Conservation (phyloP, 2,888 invertebrate genomes). For the Zygogramma bicolorata region DNA sequence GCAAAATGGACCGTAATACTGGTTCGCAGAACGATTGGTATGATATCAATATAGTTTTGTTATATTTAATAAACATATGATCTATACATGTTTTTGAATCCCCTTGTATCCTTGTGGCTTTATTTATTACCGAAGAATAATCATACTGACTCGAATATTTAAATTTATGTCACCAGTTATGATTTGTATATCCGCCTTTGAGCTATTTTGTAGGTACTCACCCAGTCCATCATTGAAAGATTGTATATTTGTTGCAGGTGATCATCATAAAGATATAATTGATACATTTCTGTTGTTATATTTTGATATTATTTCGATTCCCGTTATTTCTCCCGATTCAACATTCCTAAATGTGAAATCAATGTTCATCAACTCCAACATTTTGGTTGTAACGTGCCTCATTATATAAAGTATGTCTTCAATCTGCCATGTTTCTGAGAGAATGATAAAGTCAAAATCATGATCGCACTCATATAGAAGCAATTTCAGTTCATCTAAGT, state of each 20-base stretch:
- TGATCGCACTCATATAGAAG: neutral
- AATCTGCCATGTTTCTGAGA: constrained; percentile 15
- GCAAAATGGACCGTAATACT: constrained; percentile 16
- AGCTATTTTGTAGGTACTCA: neutral
- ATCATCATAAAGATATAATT: neutral
- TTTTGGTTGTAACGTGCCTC: constrained; percentile 1
- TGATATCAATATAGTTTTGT: constrained; percentile 5
- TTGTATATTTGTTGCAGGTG: constrained; percentile 9
- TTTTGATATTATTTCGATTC: neutral
- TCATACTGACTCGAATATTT: constrained; percentile 2
- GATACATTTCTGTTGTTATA: neutral
- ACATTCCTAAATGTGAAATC: neutral
- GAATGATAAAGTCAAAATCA: constrained; percentile 1
- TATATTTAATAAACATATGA: neutral
- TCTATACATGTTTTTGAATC: constrained; percentile 4
- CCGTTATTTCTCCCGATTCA: constrained; percentile 11
- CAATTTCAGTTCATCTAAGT: no score
- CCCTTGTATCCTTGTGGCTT: neutral
- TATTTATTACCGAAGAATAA: constrained; percentile 6
- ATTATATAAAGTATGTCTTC: constrained; percentile 11
- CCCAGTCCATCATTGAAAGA: neutral
- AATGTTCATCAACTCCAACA: neutral
- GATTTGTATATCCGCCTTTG: neutral
- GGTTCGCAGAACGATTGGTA: constrained; percentile 10
- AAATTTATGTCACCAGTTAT: constrained; percentile 8